phyloP scores from a whole-genome alignment of 2,797 vertebrate genomes.

The Aplochiton taeniatus region DNA sequence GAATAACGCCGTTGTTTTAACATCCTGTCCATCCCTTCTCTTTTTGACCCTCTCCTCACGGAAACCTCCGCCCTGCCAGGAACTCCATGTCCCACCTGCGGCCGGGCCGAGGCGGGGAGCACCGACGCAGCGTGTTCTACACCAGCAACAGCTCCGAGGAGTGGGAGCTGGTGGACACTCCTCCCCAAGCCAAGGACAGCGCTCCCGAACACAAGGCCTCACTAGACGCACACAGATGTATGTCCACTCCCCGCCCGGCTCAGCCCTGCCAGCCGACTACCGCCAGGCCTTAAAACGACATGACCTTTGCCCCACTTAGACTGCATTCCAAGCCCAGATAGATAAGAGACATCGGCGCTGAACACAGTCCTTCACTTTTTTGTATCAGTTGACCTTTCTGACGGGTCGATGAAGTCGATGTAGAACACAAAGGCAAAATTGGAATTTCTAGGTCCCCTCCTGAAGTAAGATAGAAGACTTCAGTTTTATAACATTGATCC shows the following conservation, averaged over 20 bases:
- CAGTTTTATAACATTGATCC: no score
- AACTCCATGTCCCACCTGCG: conserved; percentile 93
- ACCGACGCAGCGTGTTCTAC: conserved; percentile 89
- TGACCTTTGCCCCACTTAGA: background rate
- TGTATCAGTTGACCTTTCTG: no score
- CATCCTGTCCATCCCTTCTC: no score
- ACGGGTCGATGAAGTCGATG: no score
- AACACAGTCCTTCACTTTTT: no score
- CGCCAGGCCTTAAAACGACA: background rate
- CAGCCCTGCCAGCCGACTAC: background rate
- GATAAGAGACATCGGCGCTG: no score
- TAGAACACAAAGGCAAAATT: no score
- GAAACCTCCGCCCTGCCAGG: conserved; percentile 62
- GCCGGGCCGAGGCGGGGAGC: conserved; percentile 78
- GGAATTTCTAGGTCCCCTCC: no score
- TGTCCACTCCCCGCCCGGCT: background rate
- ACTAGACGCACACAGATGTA: conserved; percentile 73
- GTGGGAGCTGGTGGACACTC: conserved; percentile 90
- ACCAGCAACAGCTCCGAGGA: conserved; percentile 82
- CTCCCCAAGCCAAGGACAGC: conserved; percentile 78
- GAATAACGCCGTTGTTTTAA: no score
- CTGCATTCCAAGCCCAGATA: no score
- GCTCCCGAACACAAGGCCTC: conserved; percentile 80
- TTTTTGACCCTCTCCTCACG: background rate
- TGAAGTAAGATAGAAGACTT: no score